Percentiles rank a stretch among this genome's conserved stretches.
These are phyloP conservation scores for Drosophila limbata DNA, from an alignment of 2,888 invertebrate genomes.

Conservation along the genomic window DNA sequence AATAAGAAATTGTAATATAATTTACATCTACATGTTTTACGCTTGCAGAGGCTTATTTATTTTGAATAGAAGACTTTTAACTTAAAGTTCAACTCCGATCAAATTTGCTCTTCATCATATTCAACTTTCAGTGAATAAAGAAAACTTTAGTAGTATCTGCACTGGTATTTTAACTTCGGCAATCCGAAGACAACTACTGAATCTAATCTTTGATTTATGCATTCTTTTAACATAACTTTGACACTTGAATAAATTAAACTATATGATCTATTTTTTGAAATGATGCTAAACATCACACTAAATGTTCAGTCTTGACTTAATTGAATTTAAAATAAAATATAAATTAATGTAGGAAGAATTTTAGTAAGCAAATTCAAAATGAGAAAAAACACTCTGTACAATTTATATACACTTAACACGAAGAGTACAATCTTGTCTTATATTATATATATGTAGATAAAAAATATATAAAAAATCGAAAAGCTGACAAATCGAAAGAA, in stretches of 20 bases:
- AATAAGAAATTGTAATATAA: no score
- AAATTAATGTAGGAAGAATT: slow-evolving; percentile 34
- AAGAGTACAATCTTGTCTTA: slow-evolving; percentile 57
- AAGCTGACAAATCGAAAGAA: slow-evolving; percentile 45
- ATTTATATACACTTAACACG: slow-evolving; percentile 82
- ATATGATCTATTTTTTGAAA: slow-evolving; percentile 14
- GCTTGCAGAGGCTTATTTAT: not conserved
- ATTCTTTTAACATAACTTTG: not conserved
- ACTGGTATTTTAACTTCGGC: slow-evolving; percentile 7
- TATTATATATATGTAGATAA: slow-evolving; percentile 42
- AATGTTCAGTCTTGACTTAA: slow-evolving; percentile 19
- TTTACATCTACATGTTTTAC: not conserved
- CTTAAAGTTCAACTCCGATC: not conserved
- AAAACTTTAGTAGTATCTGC: not conserved
- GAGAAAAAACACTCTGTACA: slow-evolving; percentile 73
- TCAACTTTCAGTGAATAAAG: not conserved
- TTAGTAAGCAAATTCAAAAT: slow-evolving; percentile 28
- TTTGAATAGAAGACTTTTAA: not conserved
- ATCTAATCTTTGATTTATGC: not conserved
- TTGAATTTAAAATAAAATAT: slow-evolving; percentile 5
- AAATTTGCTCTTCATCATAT: not conserved
- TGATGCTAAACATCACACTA: slow-evolving; percentile 35
- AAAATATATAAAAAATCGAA: slow-evolving; percentile 46
- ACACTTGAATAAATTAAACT: slow-evolving; percentile 10
- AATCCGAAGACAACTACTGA: not conserved